Evolutionary conservation across 35 echinoderm and acorn worm genomes (phyloP).

Genomic region (Acanthaster planci): DNA sequence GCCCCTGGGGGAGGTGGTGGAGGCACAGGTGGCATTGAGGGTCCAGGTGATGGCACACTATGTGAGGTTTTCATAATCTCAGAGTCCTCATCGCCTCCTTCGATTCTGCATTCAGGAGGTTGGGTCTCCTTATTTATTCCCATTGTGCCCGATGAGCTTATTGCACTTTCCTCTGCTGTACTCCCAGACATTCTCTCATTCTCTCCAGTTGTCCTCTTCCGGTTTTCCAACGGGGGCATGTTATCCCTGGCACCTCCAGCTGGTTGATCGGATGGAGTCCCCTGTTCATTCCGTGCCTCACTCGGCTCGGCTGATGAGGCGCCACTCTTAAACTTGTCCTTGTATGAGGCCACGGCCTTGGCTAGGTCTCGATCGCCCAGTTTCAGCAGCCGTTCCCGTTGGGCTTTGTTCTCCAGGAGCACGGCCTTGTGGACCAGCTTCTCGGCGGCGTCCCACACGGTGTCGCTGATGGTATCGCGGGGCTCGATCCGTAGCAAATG

Average conservation of each 20-base stretch:
- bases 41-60: background rate
- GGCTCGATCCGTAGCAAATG: constrained; percentile 90
- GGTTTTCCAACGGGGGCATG: constrained; percentile 17
- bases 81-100: background rate
- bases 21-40: constrained; percentile 33
- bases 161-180: constrained; percentile 17
- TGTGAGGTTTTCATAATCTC: constrained; percentile 28
- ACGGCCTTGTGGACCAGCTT: constrained; percentile 90
- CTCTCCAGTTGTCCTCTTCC: background rate
- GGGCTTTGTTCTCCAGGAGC: constrained; percentile 78
- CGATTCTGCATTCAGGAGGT: constrained; percentile 1
- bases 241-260: background rate
- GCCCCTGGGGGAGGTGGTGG: background rate
- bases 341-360: constrained; percentile 46
- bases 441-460: constrained; percentile 85
- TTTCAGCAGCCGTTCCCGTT: constrained; percentile 60
- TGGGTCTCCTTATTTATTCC: constrained; percentile 35
- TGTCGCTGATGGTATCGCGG: constrained; percentile 68
- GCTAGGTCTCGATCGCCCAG: constrained; percentile 72
- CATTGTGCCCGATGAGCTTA: constrained; percentile 39
- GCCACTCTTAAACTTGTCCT: constrained; percentile 1
- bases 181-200: constrained; percentile 20
- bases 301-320: background rate
- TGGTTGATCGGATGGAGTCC: background rate
- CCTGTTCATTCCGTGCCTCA: background rate